Evolutionary conservation across 2,113 vertebrate genomes (phyloP).

Genomic region (Addax nasomaculatus): DNA sequence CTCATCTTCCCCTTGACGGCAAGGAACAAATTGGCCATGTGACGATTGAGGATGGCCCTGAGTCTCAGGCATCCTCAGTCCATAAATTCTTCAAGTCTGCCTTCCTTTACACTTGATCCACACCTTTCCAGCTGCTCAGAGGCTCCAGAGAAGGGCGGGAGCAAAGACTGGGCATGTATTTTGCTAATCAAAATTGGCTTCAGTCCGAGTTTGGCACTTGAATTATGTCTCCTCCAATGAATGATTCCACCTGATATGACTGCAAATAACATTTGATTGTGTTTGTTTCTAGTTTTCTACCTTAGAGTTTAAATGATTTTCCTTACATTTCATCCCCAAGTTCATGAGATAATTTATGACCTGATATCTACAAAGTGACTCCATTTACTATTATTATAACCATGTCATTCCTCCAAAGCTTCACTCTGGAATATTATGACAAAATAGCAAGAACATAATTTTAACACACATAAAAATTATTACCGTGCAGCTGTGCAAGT

Average conservation of each 20-base stretch:
- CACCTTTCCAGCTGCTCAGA: background rate
- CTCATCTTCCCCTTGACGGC: background rate
- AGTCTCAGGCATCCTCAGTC: background rate
- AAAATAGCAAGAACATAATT: constrained; percentile 68
- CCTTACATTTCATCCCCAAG: constrained; percentile 51
- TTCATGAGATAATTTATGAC: constrained; percentile 67
- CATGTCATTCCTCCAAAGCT: constrained; percentile 70
- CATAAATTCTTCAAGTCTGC: background rate
- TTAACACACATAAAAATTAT: constrained; percentile 69
- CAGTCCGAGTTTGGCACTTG: background rate
- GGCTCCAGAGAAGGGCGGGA: background rate
- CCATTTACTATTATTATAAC: constrained; percentile 66
- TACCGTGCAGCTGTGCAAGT: constrained; percentile 59
- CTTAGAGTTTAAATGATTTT: constrained; percentile 39
- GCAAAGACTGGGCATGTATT: background rate
- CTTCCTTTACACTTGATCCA: background rate
- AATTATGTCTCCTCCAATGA: background rate
- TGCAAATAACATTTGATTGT: constrained; percentile 19
- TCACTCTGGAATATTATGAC: constrained; percentile 62
- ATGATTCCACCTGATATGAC: background rate
- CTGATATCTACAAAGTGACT: constrained; percentile 46
- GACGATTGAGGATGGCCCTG: background rate
- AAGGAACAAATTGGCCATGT: background rate
- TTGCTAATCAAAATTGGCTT: constrained; percentile 7
- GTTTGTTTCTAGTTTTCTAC: constrained; percentile 48